Evolutionary conservation across 37 sponge, comb jelly and placozoan genomes (phyloP).

Genomic region (Halichondria panicea): DNA sequence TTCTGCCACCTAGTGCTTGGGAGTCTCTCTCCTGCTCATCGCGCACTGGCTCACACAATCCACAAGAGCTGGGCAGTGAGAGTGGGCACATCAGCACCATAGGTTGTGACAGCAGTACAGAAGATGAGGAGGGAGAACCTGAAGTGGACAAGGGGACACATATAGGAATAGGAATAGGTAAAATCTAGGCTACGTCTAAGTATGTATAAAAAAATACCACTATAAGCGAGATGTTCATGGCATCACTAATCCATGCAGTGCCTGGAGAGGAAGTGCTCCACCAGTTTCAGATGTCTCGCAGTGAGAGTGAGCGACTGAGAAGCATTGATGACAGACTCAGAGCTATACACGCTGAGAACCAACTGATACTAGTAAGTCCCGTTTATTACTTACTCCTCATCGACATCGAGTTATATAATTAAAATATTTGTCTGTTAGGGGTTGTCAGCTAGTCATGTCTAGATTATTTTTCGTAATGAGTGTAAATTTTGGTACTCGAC

Average conservation of each 20-base stretch:
- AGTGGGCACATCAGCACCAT: neutral
- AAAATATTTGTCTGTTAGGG: too few relatives aligned
- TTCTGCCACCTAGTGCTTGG: conserved; percentile 16
- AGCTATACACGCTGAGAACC: conserved; percentile 12
- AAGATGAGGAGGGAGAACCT: neutral
- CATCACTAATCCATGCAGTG: neutral
- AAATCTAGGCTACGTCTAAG: too few relatives aligned
- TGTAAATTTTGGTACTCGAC: too few relatives aligned
- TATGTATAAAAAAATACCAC: neutral
- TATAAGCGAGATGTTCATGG: neutral
- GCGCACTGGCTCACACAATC: neutral
- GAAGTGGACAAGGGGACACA: too few relatives aligned
- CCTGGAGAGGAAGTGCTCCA: conserved; percentile 22
- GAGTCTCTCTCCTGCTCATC: conserved; percentile 32
- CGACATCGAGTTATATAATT: too few relatives aligned
- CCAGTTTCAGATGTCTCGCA: conserved; percentile 16
- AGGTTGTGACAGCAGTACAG: neutral
- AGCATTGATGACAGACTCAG: conserved; percentile 23
- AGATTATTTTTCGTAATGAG: too few relatives aligned
- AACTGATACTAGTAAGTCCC: neutral
- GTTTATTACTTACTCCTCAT: too few relatives aligned
- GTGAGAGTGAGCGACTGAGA: conserved; percentile 26
- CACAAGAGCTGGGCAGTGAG: neutral
- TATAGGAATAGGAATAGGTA: too few relatives aligned
- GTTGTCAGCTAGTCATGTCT: too few relatives aligned